Evolutionary conservation across 2,113 vertebrate genomes (phyloP).

Genomic region (Cynopterus brachyotis): DNA sequence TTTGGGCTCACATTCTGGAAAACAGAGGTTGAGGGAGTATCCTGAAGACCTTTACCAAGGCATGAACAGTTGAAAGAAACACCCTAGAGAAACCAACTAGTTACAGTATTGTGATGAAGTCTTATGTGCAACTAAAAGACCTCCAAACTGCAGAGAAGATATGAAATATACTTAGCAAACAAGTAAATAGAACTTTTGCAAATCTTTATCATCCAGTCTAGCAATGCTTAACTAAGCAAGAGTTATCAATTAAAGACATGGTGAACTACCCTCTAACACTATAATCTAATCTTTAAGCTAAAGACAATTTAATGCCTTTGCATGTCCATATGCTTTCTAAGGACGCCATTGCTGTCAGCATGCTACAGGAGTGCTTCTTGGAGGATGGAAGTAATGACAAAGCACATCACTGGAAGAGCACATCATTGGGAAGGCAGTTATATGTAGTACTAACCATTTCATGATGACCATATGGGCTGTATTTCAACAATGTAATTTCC

Average conservation of each 20-base stretch:
- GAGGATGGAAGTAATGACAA: slow-evolving; percentile 84
- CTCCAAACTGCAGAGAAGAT: not conserved
- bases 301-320: slow-evolving; percentile 80
- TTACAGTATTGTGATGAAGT: not conserved
- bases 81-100: not conserved
- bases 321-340: slow-evolving; percentile 83
- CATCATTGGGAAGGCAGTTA: slow-evolving; percentile 86
- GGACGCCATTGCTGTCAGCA: slow-evolving; percentile 79
- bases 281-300: slow-evolving; percentile 81
- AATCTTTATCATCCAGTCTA: slow-evolving; percentile 8
- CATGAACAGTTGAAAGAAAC: not conserved
- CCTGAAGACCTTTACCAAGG: not conserved
- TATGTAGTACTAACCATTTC: slow-evolving; percentile 84
- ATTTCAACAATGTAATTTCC: slow-evolving; percentile 87
- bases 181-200: slow-evolving; percentile 47
- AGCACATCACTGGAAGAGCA: slow-evolving; percentile 86
- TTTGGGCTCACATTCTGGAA: slow-evolving; percentile 16
- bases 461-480: slow-evolving; percentile 83
- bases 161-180: slow-evolving; percentile 7
- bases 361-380: slow-evolving; percentile 82
- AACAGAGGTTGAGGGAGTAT: not conserved
- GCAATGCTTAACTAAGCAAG: slow-evolving; percentile 39
- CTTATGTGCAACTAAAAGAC: not conserved
- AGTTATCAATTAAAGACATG: not conserved
- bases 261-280: slow-evolving; percentile 71